Evolutionary conservation across 1,140 invertebrate species (phyloP).

Genomic region (Brachionus calyciflorus): DNA sequence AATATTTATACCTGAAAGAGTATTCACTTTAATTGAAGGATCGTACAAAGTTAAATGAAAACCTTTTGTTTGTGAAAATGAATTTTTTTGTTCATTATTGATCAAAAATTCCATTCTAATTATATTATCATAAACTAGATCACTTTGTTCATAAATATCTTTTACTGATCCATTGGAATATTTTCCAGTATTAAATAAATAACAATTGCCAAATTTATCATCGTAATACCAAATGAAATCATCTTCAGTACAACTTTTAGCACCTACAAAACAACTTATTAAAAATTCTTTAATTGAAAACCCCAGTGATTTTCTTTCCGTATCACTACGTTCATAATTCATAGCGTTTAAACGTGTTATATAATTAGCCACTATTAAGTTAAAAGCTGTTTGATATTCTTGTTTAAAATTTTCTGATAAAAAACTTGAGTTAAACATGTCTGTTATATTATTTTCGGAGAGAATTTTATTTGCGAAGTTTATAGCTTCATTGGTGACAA

Average conservation of each 20-base stretch:
- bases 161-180: background rate
- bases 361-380: background rate
- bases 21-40: background rate
- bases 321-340: background rate
- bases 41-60: background rate
- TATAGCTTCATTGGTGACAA: background rate
- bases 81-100: too few species aligned
- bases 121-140: background rate
- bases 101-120: slow-evolving; percentile 9
- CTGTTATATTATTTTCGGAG: background rate
- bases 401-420: background rate
- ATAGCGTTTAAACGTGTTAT: background rate
- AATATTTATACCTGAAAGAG: background rate
- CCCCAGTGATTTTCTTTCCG: background rate
- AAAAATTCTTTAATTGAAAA: background rate
- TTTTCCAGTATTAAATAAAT: slow-evolving; percentile 8
- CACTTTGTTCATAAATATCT: background rate
- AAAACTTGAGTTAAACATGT: slow-evolving; percentile 7
- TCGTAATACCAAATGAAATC: slow-evolving; percentile 32
- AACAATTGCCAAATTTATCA: slow-evolving; percentile 15
- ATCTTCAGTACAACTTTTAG: background rate
- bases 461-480: background rate
- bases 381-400: background rate
- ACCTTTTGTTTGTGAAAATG: background rate
- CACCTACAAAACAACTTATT: background rate